Conservation (phyloP, 2,888 invertebrate genomes). For the Luperina nickerlii region DNA sequence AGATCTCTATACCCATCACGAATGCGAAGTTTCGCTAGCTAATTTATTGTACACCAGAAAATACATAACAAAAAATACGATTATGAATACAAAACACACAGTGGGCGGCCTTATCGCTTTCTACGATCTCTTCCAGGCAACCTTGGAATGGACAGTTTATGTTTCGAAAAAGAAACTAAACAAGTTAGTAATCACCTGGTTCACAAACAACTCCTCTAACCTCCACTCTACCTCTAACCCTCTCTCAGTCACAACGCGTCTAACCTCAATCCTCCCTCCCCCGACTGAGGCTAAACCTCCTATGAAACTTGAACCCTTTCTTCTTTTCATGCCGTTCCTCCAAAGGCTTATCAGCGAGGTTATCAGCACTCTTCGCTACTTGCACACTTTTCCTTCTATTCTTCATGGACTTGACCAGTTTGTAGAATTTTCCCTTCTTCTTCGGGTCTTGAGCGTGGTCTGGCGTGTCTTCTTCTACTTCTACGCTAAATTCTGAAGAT, state of each 20-base stretch:
- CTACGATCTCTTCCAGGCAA: too few species aligned
- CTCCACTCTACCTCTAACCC: constrained; percentile 40
- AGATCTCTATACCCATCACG: too few species aligned
- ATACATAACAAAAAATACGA: too few species aligned
- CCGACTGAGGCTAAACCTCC: constrained; percentile 86
- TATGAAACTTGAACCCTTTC: constrained; percentile 86
- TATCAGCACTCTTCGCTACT: constrained; percentile 87
- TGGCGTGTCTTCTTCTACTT: constrained; percentile 84
- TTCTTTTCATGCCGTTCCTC: constrained; percentile 85
- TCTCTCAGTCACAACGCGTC: constrained; percentile 65
- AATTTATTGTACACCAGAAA: too few species aligned
- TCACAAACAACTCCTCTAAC: constrained; percentile 19
- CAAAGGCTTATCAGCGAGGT: constrained; percentile 79
- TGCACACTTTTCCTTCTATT: constrained; percentile 88
- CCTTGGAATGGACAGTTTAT: too few species aligned
- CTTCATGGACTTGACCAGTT: constrained; percentile 87
- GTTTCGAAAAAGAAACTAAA: too few species aligned
- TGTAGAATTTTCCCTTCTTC: constrained; percentile 87
- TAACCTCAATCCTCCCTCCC: constrained; percentile 85
- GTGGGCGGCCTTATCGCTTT: too few species aligned
- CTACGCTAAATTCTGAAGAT: constrained; percentile 88
- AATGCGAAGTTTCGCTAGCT: too few species aligned
- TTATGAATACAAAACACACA: too few species aligned
- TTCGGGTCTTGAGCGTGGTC: constrained; percentile 81
- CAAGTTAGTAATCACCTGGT: constrained; percentile 18